phyloP scores from a whole-genome alignment of 1,140 invertebrate species.

The Physella acuta region DNA sequence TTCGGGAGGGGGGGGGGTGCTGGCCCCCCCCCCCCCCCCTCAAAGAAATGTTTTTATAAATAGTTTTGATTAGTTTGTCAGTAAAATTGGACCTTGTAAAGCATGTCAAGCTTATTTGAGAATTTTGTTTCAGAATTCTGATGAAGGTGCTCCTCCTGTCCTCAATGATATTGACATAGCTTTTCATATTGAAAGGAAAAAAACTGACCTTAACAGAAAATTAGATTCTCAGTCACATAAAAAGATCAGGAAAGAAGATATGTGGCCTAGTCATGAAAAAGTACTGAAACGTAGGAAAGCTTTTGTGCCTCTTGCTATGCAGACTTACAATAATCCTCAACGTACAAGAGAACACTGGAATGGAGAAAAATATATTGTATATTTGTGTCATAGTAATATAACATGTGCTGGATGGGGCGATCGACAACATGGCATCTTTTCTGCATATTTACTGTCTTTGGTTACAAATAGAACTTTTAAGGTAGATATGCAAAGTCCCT shows the following conservation, averaged over 20 bases:
- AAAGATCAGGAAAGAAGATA: conserved; percentile 19
- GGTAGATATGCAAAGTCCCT: conserved; percentile 34
- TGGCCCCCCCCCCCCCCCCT: too few species aligned
- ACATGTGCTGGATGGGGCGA: conserved; percentile 41
- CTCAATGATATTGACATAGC: conserved; percentile 24
- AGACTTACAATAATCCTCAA: conserved; percentile 20
- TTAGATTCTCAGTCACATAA: neutral
- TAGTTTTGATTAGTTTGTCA: too few species aligned
- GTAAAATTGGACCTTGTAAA: too few species aligned
- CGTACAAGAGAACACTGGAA: conserved; percentile 14
- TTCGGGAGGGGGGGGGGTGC: too few species aligned
- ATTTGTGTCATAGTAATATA: conserved; percentile 30
- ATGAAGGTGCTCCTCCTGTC: neutral
- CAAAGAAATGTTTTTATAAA: too few species aligned
- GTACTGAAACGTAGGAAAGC: conserved; percentile 11
- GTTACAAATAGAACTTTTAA: conserved; percentile 36
- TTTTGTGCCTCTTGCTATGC: conserved; percentile 12
- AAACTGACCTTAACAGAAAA: neutral
- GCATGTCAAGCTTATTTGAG: too few species aligned
- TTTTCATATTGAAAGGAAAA: conserved; percentile 18
- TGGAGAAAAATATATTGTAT: conserved; percentile 33
- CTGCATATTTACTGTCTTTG: conserved; percentile 35
- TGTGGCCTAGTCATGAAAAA: conserved; percentile 23
- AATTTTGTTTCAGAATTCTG: neutral
- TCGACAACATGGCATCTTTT: conserved; percentile 37